Conservation (phyloP, 2,113 vertebrate genomes). For the Carassius carassius region DNA sequence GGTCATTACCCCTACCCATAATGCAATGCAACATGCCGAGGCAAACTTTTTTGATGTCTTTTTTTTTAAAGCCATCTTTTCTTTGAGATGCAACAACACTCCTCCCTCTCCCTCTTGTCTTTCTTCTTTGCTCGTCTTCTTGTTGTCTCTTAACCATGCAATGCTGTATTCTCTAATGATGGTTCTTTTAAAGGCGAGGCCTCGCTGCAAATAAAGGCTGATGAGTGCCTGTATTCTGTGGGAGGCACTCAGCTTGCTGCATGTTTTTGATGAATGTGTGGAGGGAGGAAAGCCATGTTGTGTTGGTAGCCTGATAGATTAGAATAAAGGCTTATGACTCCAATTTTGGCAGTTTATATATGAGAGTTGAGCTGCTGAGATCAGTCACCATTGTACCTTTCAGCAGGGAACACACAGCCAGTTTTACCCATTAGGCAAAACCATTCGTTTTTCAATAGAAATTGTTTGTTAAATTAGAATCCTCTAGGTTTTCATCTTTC, state of each 20-base stretch:
- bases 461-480: background rate
- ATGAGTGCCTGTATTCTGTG: conserved; percentile 29
- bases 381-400: background rate
- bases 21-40: conserved; percentile 53
- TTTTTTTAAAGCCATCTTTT: conserved; percentile 46
- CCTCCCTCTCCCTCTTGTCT: conserved; percentile 15
- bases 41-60: conserved; percentile 66
- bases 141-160: conserved; percentile 30
- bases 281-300: conserved; percentile 18
- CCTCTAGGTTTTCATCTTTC: background rate
- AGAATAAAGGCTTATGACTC: background rate
- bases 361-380: background rate
- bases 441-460: background rate
- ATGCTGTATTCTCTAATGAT: conserved; percentile 47
- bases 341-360: background rate
- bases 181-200: conserved; percentile 29
- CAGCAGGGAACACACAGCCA: background rate
- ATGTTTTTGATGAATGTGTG: conserved; percentile 23
- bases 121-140: background rate
- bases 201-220: conserved; percentile 36
- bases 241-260: conserved; percentile 20
- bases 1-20: conserved; percentile 61
- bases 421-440: background rate
- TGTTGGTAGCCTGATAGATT: conserved; percentile 20
- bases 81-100: conserved; percentile 46